Base-by-base conservation (phyloP, 2,797 vertebrate species). In the Tenualosa ilisha region DNA sequence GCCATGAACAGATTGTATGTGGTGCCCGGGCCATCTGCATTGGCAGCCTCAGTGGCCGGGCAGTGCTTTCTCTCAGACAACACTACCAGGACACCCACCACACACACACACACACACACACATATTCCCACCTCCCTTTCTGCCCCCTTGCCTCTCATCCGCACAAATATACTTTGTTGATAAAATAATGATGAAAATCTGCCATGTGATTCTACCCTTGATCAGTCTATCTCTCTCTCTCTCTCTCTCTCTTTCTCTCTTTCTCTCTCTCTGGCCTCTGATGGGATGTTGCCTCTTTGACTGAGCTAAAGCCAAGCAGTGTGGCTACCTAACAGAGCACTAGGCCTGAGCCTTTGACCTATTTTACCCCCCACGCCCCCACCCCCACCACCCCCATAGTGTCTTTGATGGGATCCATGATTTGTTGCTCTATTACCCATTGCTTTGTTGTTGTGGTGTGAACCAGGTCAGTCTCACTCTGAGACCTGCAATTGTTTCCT, bases 1-100 rank as follows among this genome's bases (percentile, higher is more conserved):
- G 8, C 81, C 61, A 72, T 22, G n/a, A 85, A 81, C 84, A 85
- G 87, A 84, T 82, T 86, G 85, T 40, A 15, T 84, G 83, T 75
- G 68, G 61, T 22, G 75, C 54, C 15, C 24, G 22, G 54, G 83
- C 72, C 59, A 83, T 88, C 82, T 82, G 83, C 37, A 86, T 79
- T 46, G 72, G 72, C 72, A 79, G 72, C 37, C 65, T 43, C 72
- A 37, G 3, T 37, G 68, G 13, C 13, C 0, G 13, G 65, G 7
- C 68, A 51, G 12, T n/a, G 81, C 50, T 59, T 40, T 43, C 68
- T 37, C 37, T 37, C 68, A 40, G 68, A 75, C 68, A 75, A 12
- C 12, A 75, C 31, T 43, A 75, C 68, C 68, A 15, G 6, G 31
- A 40, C 17, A 2, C 68, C 68, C 82, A 83, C 54, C 56, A 83